Conservation (phyloP, 64 coral and sea anemone genomes). For the Montipora efflorescens region DNA sequence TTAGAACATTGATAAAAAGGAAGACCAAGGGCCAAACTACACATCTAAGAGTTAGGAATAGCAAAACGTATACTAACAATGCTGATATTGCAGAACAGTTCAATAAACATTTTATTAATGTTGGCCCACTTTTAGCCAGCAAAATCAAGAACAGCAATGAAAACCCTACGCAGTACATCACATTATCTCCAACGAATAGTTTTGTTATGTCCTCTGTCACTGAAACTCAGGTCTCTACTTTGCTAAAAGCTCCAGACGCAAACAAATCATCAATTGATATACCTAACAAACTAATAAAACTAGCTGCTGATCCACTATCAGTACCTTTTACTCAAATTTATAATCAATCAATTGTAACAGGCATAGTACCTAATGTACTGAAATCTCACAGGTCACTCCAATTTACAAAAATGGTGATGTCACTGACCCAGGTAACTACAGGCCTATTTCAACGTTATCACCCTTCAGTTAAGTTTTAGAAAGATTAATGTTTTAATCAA, state of each 20-base stretch:
- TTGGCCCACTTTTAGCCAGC: constrained; percentile 58
- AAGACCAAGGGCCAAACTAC: constrained; percentile 69
- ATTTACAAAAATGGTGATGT: too few species aligned
- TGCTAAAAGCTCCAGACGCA: constrained; percentile 9
- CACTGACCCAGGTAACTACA: too few species aligned
- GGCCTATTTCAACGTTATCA: too few species aligned
- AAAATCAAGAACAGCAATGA: constrained; percentile 23
- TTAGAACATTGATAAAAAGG: constrained; percentile 39
- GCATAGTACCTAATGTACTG: constrained; percentile 45
- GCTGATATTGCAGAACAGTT: constrained; percentile 75
- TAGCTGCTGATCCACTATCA: neutral
- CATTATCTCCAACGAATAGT: constrained; percentile 35
- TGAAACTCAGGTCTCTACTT: constrained; percentile 31
- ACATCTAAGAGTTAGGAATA: constrained; percentile 43
- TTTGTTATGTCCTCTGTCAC: constrained; percentile 52
- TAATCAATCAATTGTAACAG: constrained; percentile 61
- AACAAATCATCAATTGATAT: constrained; percentile 59
- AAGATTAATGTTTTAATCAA: too few species aligned
- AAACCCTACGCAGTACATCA: constrained; percentile 49
- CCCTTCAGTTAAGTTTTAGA: too few species aligned
- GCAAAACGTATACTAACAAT: neutral
- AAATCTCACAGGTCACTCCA: constrained; percentile 42
- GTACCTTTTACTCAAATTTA: constrained; percentile 58
- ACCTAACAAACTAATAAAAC: constrained; percentile 60
- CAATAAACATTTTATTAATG: constrained; percentile 74